Evolutionary conservation across 2,888 invertebrate species (phyloP).

Genomic region (Cylindroiulus punctatus): DNA sequence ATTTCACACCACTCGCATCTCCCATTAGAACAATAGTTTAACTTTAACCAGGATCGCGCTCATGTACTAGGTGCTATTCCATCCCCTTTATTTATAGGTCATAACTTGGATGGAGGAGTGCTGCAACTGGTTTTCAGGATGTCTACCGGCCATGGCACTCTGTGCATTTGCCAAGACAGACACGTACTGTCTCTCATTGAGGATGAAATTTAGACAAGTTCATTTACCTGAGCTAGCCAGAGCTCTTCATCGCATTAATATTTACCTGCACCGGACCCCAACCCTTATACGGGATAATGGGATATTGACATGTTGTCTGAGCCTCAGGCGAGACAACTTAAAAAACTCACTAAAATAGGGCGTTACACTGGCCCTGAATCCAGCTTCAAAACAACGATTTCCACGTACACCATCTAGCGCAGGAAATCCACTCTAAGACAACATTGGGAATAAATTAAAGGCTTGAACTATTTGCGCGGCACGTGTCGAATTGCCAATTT

Average conservation of each 20-base stretch:
- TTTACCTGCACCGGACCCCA: not conserved
- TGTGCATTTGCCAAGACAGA: not conserved
- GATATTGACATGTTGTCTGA: not conserved
- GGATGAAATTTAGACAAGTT: constrained; percentile 6
- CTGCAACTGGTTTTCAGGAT: constrained; percentile 20
- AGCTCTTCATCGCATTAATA: not conserved
- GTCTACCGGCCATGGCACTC: constrained; percentile 8
- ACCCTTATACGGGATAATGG: not conserved
- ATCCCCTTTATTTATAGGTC: constrained; percentile 15
- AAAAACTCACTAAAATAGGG: not conserved
- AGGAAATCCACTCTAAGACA: constrained; percentile 8
- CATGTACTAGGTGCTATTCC: no score
- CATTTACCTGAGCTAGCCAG: constrained; percentile 25
- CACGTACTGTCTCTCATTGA: not conserved
- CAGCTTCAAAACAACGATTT: not conserved
- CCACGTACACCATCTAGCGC: not conserved
- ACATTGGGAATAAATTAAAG: not conserved
- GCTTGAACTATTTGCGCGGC: not conserved
- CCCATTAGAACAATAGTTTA: no score
- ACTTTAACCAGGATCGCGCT: no score
- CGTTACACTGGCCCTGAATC: not conserved
- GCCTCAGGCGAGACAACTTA: constrained; percentile 7
- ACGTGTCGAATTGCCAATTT: not conserved
- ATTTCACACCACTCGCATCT: no score
- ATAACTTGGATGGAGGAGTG: not conserved